phyloP scores from a whole-genome alignment of 2,113 vertebrate genomes.

The Melanerpes aurifrons region DNA sequence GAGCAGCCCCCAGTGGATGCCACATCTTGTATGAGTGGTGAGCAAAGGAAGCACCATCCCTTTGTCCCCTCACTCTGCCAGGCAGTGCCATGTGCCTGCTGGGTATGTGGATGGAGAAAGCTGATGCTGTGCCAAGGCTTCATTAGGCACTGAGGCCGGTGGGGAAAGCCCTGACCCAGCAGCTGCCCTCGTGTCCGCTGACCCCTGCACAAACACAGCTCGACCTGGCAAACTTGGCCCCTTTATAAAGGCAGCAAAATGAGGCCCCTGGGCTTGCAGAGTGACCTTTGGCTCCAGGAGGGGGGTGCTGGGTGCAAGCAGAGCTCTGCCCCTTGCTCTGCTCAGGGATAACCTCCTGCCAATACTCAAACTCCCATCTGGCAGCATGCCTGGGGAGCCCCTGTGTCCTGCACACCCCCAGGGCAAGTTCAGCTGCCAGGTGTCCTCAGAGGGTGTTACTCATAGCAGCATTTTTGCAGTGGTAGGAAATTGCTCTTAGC shows the following conservation, averaged over 20 bases:
- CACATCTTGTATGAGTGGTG: neutral
- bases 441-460: neutral
- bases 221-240: neutral
- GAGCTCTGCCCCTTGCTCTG: neutral
- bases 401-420: neutral
- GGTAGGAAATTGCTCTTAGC: neutral
- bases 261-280: neutral
- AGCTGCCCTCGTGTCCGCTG: neutral
- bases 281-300: neutral
- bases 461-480: neutral
- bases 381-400: neutral
- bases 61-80: fast-evolving
- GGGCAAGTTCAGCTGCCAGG: neutral
- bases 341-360: neutral
- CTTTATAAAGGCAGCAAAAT: neutral
- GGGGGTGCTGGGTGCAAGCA: neutral
- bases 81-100: neutral
- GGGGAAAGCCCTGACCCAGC: neutral
- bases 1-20: neutral
- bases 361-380: neutral
- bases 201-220: neutral
- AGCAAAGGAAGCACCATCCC: fast-evolving
- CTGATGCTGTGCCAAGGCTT: fast-evolving
- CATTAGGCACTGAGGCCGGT: fast-evolving
- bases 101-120: fast-evolving